Conservation (phyloP, 64 coral and sea anemone genomes). For the Montipora efflorescens region DNA sequence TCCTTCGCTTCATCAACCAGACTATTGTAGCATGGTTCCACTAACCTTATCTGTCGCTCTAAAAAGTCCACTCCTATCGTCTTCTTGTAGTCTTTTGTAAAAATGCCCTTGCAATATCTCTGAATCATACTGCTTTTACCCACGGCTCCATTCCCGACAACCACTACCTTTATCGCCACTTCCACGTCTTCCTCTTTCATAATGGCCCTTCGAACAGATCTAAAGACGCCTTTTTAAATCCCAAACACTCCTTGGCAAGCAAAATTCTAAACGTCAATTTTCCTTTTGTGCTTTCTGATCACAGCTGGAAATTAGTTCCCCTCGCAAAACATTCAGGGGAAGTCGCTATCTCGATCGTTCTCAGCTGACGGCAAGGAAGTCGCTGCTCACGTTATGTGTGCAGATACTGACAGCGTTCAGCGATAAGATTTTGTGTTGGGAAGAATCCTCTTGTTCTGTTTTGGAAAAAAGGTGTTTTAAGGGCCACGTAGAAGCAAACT, state of each 20-base stretch:
- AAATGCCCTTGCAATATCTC: conserved; percentile 99
- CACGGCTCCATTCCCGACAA: conserved; percentile 98
- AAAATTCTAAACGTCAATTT: too few species aligned
- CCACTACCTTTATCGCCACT: conserved; percentile 97
- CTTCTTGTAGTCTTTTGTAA: conserved; percentile 99
- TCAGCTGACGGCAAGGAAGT: neutral
- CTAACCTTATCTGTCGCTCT: conserved; percentile 97
- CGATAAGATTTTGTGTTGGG: neutral
- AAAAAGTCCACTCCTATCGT: conserved; percentile 99
- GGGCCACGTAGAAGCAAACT: neutral
- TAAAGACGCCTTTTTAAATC: neutral
- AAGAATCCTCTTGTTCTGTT: neutral
- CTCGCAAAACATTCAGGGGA: neutral
- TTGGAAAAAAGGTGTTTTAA: neutral
- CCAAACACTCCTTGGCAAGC: neutral
- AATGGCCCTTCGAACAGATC: neutral
- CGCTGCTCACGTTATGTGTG: neutral
- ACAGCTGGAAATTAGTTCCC: conserved; percentile 1
- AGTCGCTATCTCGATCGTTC: neutral
- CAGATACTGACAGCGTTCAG: neutral
- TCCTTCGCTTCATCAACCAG: neutral
- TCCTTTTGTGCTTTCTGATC: neutral
- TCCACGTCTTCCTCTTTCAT: conserved; percentile 99
- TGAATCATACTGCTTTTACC: conserved; percentile 99
- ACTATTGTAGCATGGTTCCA: neutral